Conservation (phyloP, 2,113 vertebrate species). For the Addax nasomaculatus region DNA sequence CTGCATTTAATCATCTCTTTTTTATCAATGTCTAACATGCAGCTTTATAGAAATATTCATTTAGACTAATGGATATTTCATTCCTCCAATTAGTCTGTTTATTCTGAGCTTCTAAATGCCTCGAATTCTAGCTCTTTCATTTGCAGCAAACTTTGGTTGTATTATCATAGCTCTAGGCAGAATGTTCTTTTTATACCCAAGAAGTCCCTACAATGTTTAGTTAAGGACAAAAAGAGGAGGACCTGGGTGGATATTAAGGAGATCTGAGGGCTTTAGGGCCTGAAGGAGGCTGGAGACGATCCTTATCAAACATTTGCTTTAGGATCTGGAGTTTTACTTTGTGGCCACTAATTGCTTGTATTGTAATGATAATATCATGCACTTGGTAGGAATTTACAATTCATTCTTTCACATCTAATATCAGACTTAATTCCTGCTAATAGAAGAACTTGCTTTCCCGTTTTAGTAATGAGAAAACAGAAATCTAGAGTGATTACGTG, state of each 20-base stretch:
- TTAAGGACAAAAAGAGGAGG: neutral
- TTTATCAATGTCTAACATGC: conserved; percentile 75
- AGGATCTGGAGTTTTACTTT: neutral
- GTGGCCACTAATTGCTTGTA: neutral
- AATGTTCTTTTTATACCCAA: neutral
- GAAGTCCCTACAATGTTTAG: neutral
- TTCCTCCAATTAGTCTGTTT: conserved; percentile 68
- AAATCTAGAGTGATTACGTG: neutral
- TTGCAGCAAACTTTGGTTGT: neutral
- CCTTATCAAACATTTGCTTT: neutral
- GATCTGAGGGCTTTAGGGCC: neutral
- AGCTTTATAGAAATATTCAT: conserved; percentile 72
- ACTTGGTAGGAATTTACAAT: neutral
- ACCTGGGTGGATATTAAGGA: neutral
- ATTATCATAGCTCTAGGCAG: neutral
- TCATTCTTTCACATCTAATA: neutral
- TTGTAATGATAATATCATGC: neutral
- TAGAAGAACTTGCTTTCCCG: neutral
- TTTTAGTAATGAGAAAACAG: neutral
- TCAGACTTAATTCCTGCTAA: neutral
- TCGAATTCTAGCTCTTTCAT: conserved; percentile 31
- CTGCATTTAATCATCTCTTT: conserved; percentile 76
- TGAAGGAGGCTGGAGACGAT: neutral
- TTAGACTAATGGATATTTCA: conserved; percentile 75
- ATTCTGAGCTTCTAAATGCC: conserved; percentile 59